These are phyloP conservation scores for Chelonus formosanus DNA, from an alignment of 2,888 invertebrate genomes.

Conservation along the genomic window DNA sequence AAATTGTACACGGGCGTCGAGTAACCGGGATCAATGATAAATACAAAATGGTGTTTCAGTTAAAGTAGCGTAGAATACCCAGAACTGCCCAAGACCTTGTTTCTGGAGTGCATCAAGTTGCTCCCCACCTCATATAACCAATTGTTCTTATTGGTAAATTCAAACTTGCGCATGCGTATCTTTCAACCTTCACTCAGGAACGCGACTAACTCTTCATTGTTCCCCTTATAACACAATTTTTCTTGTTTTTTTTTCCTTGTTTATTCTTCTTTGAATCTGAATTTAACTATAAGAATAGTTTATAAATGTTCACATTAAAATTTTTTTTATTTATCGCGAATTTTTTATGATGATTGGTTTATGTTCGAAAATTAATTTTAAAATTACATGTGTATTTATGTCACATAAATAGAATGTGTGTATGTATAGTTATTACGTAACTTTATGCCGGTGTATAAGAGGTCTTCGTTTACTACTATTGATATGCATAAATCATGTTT, in stretches of 20 bases:
- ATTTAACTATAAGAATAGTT: too few species aligned
- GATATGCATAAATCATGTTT: too few species aligned
- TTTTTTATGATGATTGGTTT: too few species aligned
- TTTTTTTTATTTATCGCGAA: too few species aligned
- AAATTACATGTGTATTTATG: too few species aligned
- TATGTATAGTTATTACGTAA: too few species aligned
- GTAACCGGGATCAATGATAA: constrained; percentile 55
- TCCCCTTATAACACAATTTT: constrained; percentile 10
- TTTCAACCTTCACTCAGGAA: constrained; percentile 1
- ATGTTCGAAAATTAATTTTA: too few species aligned
- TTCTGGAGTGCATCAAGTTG: constrained; percentile 10
- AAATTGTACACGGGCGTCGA: constrained; percentile 59
- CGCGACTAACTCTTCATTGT: constrained; percentile 15
- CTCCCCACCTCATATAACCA: constrained; percentile 16
- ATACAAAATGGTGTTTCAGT: constrained; percentile 54
- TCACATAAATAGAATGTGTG: too few species aligned
- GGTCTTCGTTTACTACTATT: too few species aligned
- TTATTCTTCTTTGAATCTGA: not conserved
- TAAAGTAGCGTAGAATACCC: constrained; percentile 32
- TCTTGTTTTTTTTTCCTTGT: constrained; percentile 1
- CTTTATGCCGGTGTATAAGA: too few species aligned
- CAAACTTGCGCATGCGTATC: constrained; percentile 45
- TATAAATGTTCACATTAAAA: too few species aligned
- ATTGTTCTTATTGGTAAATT: constrained; percentile 44
- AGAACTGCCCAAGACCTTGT: constrained; percentile 24